A percentile compares a stretch with the other conserved stretches of the same genome.
These are phyloP conservation scores for Notiomystis cincta DNA, from an alignment of 2,113 vertebrate genomes.

Conservation along the genomic window DNA sequence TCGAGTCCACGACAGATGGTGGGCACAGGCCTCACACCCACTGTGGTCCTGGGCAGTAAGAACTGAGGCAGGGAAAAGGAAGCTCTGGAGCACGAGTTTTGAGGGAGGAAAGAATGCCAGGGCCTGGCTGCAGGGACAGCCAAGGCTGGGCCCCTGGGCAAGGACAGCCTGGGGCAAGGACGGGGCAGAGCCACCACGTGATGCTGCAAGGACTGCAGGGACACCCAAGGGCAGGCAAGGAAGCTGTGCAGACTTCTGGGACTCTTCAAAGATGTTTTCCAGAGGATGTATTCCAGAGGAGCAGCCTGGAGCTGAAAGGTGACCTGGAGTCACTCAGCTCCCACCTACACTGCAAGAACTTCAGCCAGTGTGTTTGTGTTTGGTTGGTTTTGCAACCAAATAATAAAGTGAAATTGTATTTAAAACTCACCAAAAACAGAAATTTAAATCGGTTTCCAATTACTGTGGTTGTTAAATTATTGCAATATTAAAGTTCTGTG, in stretches of 20 bases:
- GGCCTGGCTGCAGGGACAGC: not conserved
- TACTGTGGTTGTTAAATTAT: not conserved
- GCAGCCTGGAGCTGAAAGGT: not conserved
- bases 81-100: not conserved
- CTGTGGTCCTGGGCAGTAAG: not conserved
- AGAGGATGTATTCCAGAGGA: not conserved
- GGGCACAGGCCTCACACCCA: not conserved
- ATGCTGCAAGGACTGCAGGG: not conserved
- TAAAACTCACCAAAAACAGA: not conserved
- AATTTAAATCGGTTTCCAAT: not conserved
- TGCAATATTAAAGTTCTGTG: not conserved
- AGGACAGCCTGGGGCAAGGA: not conserved
- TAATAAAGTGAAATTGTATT: not conserved
- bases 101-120: not conserved
- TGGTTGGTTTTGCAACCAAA: not conserved
- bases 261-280: not conserved
- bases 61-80: not conserved
- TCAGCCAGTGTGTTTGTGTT: accelerated
- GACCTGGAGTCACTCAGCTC: not conserved
- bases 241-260: not conserved
- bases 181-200: accelerated
- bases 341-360: not conserved
- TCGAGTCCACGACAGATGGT: constrained; percentile 15
- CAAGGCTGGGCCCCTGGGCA: not conserved
- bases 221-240: not conserved